These are phyloP conservation scores for Agrochola lychnidis DNA, from an alignment of 2,888 invertebrate species.

Conservation along the genomic window DNA sequence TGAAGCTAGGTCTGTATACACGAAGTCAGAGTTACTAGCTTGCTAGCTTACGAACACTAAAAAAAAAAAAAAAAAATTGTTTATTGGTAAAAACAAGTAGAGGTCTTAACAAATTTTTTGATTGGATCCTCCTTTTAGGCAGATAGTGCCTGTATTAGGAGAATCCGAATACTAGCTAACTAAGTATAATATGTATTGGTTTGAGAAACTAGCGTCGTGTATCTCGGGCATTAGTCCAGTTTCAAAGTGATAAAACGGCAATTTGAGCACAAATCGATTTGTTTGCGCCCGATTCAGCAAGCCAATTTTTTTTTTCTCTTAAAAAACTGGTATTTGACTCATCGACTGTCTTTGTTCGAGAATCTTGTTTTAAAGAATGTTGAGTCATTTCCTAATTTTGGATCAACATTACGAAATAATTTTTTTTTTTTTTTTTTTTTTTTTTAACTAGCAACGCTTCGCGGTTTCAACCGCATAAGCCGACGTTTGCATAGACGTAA, in stretches of 20 bases:
- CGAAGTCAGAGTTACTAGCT: background rate
- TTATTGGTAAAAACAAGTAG: no score
- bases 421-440: no score
- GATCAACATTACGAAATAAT: conserved; percentile 12
- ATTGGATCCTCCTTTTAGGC: no score
- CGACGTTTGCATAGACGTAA: no score
- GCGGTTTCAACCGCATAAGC: no score
- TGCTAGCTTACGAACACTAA: background rate
- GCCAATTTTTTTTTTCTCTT: conserved; percentile 1
- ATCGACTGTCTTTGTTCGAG: conserved; percentile 26
- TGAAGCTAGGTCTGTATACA: background rate
- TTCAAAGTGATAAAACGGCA: background rate
- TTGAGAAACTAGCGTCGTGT: background rate
- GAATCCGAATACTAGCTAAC: background rate
- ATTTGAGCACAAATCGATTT: conserved; percentile 21
- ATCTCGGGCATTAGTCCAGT: background rate
- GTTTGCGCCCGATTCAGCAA: conserved; percentile 8
- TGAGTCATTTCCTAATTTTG: conserved; percentile 45
- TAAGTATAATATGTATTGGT: no score
- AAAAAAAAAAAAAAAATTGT: no score
- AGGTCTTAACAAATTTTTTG: no score
- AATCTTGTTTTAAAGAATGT: conserved; percentile 28
- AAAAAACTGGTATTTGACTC: conserved; percentile 52
- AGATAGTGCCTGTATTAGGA: no score
- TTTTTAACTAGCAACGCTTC: no score